phyloP scores from a whole-genome alignment of 2,888 invertebrate genomes.

The Glyphotaelius pellucidus region DNA sequence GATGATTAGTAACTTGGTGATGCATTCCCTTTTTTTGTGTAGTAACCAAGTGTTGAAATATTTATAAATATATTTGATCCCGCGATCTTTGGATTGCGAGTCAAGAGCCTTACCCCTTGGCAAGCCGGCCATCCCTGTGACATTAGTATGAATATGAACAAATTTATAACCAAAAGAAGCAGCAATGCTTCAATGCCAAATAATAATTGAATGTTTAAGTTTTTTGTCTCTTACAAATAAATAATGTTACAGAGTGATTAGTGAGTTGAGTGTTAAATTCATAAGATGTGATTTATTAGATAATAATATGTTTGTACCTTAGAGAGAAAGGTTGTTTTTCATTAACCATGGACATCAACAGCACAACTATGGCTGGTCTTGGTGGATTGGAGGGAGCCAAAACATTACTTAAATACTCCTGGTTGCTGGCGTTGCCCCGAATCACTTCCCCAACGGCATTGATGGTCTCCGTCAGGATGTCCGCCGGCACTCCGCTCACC shows the following conservation, averaged over 20 bases:
- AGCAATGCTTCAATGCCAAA: not conserved
- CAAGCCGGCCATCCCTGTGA: too few species aligned
- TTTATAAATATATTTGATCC: too few species aligned
- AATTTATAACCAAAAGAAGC: too few species aligned
- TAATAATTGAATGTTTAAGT: too few species aligned
- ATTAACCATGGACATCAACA: slow-evolving; percentile 99
- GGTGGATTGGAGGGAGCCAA: slow-evolving; percentile 96
- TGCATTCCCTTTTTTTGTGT: too few species aligned
- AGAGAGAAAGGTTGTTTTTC: slow-evolving; percentile 95
- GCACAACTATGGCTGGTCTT: slow-evolving; percentile 94
- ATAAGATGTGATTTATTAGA: not conserved
- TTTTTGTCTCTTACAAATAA: too few species aligned
- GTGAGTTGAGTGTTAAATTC: not conserved
- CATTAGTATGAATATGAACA: not conserved
- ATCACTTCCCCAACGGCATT: slow-evolving; percentile 97
- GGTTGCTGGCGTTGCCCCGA: slow-evolving; percentile 92
- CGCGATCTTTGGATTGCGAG: too few species aligned
- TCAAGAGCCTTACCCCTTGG: too few species aligned
- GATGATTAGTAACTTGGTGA: too few species aligned
- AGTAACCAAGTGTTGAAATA: too few species aligned
- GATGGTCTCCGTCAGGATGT: slow-evolving; percentile 97
- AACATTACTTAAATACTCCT: slow-evolving; percentile 93
- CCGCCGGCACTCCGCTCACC: slow-evolving; percentile 97
- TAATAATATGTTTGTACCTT: slow-evolving; percentile 69
- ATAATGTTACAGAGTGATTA: not conserved